Evolutionary conservation across 2,888 invertebrate genomes (phyloP).

Genomic region (Caenorhabditis uteleia): DNA sequence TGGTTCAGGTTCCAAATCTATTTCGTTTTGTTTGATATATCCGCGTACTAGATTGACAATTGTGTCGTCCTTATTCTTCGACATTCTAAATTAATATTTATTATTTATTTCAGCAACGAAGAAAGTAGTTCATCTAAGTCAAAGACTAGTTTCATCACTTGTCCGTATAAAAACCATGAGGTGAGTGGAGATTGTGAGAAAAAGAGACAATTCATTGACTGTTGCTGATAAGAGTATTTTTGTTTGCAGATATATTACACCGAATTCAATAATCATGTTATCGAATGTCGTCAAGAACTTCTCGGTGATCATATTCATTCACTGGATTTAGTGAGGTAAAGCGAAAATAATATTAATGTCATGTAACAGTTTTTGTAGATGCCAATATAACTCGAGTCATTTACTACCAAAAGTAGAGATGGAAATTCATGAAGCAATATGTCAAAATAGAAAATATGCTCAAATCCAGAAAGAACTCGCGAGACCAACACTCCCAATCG

Average conservation of each 20-base stretch:
- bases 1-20: slow-evolving; percentile 13
- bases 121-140: slow-evolving; percentile 4
- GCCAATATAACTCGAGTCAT: slow-evolving; percentile 13
- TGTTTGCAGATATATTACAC: no score
- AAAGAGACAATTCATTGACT: background rate
- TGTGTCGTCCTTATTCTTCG: slow-evolving; percentile 5
- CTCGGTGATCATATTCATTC: slow-evolving; percentile 8
- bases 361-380: slow-evolving; percentile 4
- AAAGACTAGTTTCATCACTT: slow-evolving; percentile 5
- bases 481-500: background rate
- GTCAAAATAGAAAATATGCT: background rate
- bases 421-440: slow-evolving; percentile 10
- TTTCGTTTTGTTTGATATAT: slow-evolving; percentile 1
- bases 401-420: slow-evolving; percentile 18
- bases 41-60: slow-evolving; percentile 19
- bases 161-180: slow-evolving; percentile 9
- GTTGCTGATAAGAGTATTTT: no score
- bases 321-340: slow-evolving; percentile 12
- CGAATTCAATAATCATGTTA: slow-evolving; percentile 22
- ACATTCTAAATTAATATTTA: slow-evolving; percentile 2
- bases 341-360: background rate
- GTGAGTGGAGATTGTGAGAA: background rate
- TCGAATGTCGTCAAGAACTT: slow-evolving; percentile 20
- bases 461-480: background rate
- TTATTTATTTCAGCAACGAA: background rate